Percentiles rank a stretch among this genome's conserved stretches.
These are phyloP conservation scores for Morone chrysops DNA, from an alignment of 2,113 vertebrate genomes.

Conservation along the genomic window DNA sequence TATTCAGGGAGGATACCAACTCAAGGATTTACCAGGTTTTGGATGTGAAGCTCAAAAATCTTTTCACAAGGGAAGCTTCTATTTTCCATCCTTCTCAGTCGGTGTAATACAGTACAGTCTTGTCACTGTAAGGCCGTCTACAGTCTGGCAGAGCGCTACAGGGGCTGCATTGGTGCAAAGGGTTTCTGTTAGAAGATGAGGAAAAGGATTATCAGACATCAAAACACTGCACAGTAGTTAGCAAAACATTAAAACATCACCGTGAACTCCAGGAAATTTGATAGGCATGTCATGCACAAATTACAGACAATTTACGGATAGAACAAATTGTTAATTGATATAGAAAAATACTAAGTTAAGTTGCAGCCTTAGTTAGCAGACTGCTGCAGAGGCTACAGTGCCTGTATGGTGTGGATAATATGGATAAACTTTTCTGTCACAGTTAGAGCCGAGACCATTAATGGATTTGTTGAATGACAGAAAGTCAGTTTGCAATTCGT, in stretches of 20 bases:
- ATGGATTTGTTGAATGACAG: too few relatives aligned
- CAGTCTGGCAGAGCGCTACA: too few relatives aligned
- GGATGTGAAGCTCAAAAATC: not conserved
- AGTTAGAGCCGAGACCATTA: too few relatives aligned
- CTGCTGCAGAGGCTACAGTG: not conserved
- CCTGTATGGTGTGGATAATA: not conserved
- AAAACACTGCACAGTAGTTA: not conserved
- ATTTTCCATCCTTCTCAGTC: not conserved
- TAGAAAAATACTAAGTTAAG: too few relatives aligned
- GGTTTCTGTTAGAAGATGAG: not conserved
- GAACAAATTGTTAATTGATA: too few relatives aligned
- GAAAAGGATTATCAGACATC: not conserved
- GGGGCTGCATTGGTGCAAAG: not conserved
- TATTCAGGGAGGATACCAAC: conserved; percentile 56
- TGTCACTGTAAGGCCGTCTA: not conserved
- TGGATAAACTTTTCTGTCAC: not conserved
- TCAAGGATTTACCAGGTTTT: not conserved
- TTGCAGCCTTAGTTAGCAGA: not conserved
- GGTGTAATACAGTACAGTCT: not conserved
- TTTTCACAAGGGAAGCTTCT: not conserved
- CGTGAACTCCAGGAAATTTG: too few relatives aligned
- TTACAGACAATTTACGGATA: too few relatives aligned
- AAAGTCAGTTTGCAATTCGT: too few relatives aligned
- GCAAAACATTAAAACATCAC: too few relatives aligned
- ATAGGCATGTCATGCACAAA: too few relatives aligned